Conservation (phyloP, 2,113 vertebrate species). For the Podarcis muralis region DNA sequence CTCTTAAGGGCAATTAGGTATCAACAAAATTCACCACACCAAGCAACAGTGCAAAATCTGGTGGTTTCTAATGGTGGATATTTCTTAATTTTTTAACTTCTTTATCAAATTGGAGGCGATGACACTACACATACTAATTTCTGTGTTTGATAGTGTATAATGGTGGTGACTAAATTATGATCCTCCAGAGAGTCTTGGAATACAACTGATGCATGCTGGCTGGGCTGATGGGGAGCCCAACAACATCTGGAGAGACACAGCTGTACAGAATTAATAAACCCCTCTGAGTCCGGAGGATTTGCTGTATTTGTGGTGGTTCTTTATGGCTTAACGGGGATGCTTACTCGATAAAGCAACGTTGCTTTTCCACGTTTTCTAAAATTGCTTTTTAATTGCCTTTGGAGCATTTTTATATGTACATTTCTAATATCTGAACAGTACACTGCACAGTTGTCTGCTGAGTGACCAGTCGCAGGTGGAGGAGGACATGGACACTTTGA, state of each 20-base stretch:
- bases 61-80: neutral
- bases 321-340: neutral
- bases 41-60: neutral
- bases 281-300: neutral
- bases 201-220: too few relatives aligned
- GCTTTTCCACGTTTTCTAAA: too few relatives aligned
- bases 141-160: neutral
- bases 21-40: neutral
- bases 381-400: neutral
- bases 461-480: slow-evolving; percentile 91
- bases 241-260: too few relatives aligned
- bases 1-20: neutral
- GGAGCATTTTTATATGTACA: neutral
- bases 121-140: neutral
- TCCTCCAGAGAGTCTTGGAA: too few relatives aligned
- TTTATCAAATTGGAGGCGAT: neutral
- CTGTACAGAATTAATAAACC: neutral
- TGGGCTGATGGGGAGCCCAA: too few relatives aligned
- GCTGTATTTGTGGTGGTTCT: neutral
- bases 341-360: neutral
- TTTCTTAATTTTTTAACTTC: neutral
- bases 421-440: slow-evolving; percentile 63
- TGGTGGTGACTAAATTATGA: too few relatives aligned
- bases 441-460: slow-evolving; percentile 85
- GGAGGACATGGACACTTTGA: slow-evolving; percentile 88